Evolutionary conservation across 1,140 invertebrate genomes (phyloP).

Genomic region (Polyergus mexicanus): DNA sequence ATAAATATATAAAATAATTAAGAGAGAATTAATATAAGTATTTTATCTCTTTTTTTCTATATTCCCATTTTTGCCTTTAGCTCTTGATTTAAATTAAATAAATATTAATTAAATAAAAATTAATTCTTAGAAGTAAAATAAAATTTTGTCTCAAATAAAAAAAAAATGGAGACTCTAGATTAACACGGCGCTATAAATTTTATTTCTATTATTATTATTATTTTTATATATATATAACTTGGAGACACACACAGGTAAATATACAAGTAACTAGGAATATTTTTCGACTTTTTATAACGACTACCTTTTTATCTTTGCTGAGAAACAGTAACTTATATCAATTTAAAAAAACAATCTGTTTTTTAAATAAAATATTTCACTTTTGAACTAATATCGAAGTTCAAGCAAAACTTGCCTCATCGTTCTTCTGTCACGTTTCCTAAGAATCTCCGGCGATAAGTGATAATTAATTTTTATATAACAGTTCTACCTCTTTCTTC

Average conservation of each 20-base stretch:
- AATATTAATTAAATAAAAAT: background rate
- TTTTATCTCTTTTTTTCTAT: too few relatives aligned
- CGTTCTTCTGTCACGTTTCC: background rate
- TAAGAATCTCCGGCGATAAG: background rate
- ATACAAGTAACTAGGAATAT: background rate
- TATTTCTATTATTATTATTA: background rate
- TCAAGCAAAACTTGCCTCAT: background rate
- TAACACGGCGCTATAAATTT: background rate
- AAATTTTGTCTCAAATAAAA: background rate
- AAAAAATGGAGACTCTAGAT: background rate
- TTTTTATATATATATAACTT: background rate
- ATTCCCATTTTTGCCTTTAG: background rate
- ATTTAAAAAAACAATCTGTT: background rate
- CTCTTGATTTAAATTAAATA: background rate
- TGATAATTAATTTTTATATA: conserved; percentile 12
- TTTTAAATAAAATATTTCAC: background rate
- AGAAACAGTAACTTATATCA: background rate
- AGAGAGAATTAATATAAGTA: background rate
- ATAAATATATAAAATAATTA: background rate
- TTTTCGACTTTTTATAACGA: background rate
- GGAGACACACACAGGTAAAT: background rate
- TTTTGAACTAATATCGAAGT: conserved; percentile 2
- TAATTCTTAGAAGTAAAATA: background rate
- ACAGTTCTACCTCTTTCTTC: background rate
- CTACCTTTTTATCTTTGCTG: background rate